These are phyloP conservation scores for Palythoa grandis DNA, from an alignment of 92 coral and sea anemone genomes.

Conservation along the genomic window DNA sequence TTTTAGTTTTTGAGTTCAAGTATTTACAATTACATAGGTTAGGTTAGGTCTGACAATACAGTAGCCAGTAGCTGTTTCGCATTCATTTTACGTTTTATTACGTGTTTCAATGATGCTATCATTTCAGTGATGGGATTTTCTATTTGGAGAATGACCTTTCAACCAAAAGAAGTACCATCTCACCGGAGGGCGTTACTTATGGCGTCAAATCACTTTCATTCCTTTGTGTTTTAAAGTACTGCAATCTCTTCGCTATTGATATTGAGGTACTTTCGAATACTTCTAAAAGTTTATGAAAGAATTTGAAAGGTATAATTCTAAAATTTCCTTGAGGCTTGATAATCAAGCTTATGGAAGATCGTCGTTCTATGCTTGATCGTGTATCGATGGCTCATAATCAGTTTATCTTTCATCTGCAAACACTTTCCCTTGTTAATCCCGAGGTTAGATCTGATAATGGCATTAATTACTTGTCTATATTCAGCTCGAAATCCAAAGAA, in stretches of 20 bases:
- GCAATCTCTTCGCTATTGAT: background rate
- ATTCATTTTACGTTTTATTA: no score
- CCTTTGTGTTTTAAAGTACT: background rate
- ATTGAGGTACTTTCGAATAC: background rate
- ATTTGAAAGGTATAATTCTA: background rate
- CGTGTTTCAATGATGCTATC: no score
- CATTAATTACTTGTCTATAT: conserved; percentile 8
- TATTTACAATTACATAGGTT: no score
- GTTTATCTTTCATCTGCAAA: conserved; percentile 32
- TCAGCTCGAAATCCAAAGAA: conserved; percentile 14
- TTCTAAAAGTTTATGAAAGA: background rate
- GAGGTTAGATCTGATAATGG: conserved; percentile 17
- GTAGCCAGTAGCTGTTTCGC: no score
- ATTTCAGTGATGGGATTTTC: no score
- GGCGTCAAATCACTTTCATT: no score
- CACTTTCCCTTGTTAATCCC: background rate
- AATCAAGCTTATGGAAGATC: background rate
- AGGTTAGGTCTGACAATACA: no score
- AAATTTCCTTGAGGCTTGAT: background rate
- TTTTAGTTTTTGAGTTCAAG: no score
- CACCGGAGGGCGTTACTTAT: no score
- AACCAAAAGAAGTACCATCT: no score
- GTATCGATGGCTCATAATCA: background rate
- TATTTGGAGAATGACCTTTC: no score
- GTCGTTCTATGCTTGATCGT: background rate